Base-by-base conservation (phyloP, 2,888 invertebrate species). In the Drosophila nr. perissopoda region DNA sequence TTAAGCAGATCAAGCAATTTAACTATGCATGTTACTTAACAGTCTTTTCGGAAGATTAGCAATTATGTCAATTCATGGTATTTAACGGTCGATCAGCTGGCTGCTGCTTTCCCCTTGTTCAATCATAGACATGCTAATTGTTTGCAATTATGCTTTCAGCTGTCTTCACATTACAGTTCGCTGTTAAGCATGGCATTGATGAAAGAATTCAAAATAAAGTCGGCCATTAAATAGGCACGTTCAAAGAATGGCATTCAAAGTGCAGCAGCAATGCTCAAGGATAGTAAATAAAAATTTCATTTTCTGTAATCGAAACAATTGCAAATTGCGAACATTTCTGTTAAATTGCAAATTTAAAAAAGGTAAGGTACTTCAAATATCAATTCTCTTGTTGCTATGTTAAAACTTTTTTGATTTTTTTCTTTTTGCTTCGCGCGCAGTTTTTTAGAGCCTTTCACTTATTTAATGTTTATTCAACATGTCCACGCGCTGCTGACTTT, bases 141-240 rank as follows among this genome's bases (percentile, higher is more conserved):
- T 88, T 88, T 86, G 87, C 90, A 88, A 90, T 90, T 86, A 86
- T 90, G 85, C 85, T 90, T 86, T 90, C 69, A 63, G 61, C 66
- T 62, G 53, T 69, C 58, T 72, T 80, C 68, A 74, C 70, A 72
- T 68, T 70, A 68, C 64, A 71, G 52, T 60, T 51, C 38, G 51
- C 54, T 64, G 45, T 66, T 71, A 57, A 68, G 61, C 69, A 62
- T 71, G 58, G 78, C 56, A 83, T 40, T 56, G 65, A 59, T 42
- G 36, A 34, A 49, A 69, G 58, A 57, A 74, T 60, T 65, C 59
- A 49, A 69, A 67, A 56, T 66, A 60, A 62, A 76, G 56, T 51
- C 59, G 48, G 65, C 65, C 72, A 62, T 80, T 80, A 69, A 77
- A 72, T 57, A 62, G 69, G 81, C 78, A 77, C 78, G 81, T 69